phyloP scores from a whole-genome alignment of 2,797 vertebrate genomes.

The Sebastes alutus region DNA sequence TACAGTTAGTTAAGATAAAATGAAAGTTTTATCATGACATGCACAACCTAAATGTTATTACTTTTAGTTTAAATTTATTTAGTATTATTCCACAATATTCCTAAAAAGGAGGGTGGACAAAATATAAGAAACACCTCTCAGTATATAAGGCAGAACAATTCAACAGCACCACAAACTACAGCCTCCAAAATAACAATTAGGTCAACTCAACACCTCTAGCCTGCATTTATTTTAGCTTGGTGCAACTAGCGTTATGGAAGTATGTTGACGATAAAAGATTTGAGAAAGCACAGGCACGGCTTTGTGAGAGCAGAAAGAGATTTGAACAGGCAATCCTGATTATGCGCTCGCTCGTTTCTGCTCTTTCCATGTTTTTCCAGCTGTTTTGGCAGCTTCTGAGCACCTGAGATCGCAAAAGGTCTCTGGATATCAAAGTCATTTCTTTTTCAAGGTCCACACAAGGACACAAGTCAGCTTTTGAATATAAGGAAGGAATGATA shows the following conservation, averaged over 20 bases:
- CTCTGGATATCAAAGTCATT: neutral
- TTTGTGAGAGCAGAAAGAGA: neutral
- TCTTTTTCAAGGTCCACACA: neutral
- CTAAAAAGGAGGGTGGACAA: neutral
- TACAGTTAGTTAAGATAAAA: neutral
- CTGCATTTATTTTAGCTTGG: neutral
- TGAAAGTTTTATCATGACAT: neutral
- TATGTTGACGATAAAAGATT: neutral
- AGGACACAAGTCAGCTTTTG: neutral
- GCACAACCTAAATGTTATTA: neutral
- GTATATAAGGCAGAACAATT: neutral
- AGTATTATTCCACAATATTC: neutral
- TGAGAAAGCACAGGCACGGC: neutral
- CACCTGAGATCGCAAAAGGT: neutral
- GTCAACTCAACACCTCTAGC: neutral
- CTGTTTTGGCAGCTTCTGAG: neutral
- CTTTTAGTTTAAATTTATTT: neutral
- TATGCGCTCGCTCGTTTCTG: neutral
- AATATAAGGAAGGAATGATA: neutral
- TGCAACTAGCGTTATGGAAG: neutral
- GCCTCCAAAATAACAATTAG: neutral
- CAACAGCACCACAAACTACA: neutral
- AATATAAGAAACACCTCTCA: neutral
- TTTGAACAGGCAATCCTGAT: neutral
- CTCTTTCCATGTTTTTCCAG: neutral